These are phyloP conservation scores for Phthorimaea operculella DNA, from an alignment of 1,140 invertebrate species.

Conservation along the genomic window DNA sequence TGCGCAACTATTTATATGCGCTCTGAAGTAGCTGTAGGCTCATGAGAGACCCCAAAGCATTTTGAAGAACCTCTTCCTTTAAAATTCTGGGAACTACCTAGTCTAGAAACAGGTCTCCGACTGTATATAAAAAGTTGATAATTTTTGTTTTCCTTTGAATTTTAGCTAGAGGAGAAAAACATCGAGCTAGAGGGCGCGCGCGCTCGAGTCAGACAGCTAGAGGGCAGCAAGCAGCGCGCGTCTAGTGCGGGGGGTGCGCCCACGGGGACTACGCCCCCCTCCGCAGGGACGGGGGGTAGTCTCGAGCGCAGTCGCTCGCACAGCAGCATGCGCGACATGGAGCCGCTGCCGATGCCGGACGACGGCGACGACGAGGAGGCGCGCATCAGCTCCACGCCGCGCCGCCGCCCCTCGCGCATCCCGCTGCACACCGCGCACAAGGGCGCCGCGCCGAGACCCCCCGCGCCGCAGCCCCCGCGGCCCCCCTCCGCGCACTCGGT, in stretches of 20 bases:
- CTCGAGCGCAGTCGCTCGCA: slow-evolving; percentile 60
- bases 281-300: too few species aligned
- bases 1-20: too few species aligned
- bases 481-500: slow-evolving; percentile 38
- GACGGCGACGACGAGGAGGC: too few species aligned
- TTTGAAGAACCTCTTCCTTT: too few species aligned
- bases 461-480: slow-evolving; percentile 45
- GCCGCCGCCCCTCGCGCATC: slow-evolving; percentile 75
- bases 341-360: slow-evolving; percentile 65
- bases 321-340: slow-evolving; percentile 63
- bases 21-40: too few species aligned
- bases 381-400: too few species aligned
- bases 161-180: slow-evolving; percentile 80
- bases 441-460: slow-evolving; percentile 69
- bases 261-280: too few species aligned
- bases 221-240: slow-evolving; percentile 60
- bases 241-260: too few species aligned
- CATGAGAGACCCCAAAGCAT: too few species aligned
- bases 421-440: slow-evolving; percentile 73
- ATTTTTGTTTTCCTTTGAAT: slow-evolving; percentile 13
- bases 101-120: too few species aligned
- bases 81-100: too few species aligned
- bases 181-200: slow-evolving; percentile 84
- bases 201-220: slow-evolving; percentile 77
- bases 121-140: too few species aligned